Evolutionary conservation across 2,113 vertebrate species (phyloP).

Genomic region (Pycnonotus jocosus): DNA sequence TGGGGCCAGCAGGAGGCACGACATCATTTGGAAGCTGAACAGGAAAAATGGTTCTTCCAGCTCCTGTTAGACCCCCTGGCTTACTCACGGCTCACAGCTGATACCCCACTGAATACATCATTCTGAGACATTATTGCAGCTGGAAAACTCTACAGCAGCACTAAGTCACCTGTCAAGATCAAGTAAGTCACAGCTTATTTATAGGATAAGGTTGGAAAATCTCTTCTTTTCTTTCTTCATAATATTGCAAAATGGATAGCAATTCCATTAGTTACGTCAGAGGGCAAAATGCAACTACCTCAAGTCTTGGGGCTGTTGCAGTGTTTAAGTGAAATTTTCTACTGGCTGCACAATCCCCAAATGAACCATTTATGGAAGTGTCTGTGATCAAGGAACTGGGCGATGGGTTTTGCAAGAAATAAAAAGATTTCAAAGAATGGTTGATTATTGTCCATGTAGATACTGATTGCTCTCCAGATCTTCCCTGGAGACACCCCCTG

Average conservation of each 20-base stretch:
- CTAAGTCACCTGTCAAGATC: slow-evolving; percentile 57
- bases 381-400: slow-evolving; percentile 29
- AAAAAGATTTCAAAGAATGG: slow-evolving; percentile 35
- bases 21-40: slow-evolving; percentile 35
- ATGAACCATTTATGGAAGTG: slow-evolving; percentile 11
- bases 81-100: background rate
- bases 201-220: slow-evolving; percentile 30
- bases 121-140: slow-evolving; percentile 57
- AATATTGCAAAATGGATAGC: background rate
- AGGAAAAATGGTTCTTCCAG: slow-evolving; percentile 49
- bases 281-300: background rate
- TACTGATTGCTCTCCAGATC: slow-evolving; percentile 26
- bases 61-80: slow-evolving; percentile 32
- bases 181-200: slow-evolving; percentile 43
- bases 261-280: background rate
- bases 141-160: slow-evolving; percentile 57
- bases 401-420: background rate
- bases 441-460: slow-evolving; percentile 30
- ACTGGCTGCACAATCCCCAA: slow-evolving; percentile 1
- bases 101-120: slow-evolving; percentile 61
- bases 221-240: slow-evolving; percentile 10
- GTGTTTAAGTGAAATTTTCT: slow-evolving; percentile 25
- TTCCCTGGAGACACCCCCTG: slow-evolving; percentile 33
- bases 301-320: background rate
- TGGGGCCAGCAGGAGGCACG: slow-evolving; percentile 21